Conservation (phyloP, 2,888 invertebrate genomes). For the Hetaerina titia region DNA sequence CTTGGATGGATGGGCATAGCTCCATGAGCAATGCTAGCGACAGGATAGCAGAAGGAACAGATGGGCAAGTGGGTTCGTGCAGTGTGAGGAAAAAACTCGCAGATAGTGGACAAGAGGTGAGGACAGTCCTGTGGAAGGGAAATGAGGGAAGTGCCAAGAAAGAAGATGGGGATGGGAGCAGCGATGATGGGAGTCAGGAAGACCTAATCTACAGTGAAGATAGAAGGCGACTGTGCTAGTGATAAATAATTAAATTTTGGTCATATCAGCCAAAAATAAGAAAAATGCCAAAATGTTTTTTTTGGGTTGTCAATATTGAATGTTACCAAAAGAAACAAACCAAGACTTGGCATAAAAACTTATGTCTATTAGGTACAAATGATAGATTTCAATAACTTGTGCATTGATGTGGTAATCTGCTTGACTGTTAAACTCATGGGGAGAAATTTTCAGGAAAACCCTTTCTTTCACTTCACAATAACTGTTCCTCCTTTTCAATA, state of each 20-base stretch:
- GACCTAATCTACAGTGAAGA: conserved; percentile 61
- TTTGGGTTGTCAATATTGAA: conserved; percentile 33
- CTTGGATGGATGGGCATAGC: conserved; percentile 45
- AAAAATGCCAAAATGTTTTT: conserved; percentile 61
- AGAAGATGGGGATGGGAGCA: conserved; percentile 47
- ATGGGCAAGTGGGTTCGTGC: background rate
- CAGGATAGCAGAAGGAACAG: conserved; percentile 6
- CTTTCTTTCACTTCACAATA: conserved; percentile 33
- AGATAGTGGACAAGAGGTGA: conserved; percentile 44
- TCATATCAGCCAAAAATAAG: conserved; percentile 64
- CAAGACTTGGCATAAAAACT: conserved; percentile 37
- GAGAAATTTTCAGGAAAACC: conserved; percentile 55
- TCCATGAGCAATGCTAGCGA: conserved; percentile 11
- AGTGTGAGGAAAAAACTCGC: conserved; percentile 32
- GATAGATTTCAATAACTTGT: conserved; percentile 55
- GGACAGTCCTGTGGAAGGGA: conserved; percentile 32
- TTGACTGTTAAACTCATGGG: conserved; percentile 58
- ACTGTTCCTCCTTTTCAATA: conserved; percentile 40
- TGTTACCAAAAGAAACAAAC: background rate
- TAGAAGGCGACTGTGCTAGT: conserved; percentile 67
- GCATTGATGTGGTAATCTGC: conserved; percentile 64
- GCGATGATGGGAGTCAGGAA: conserved; percentile 65
- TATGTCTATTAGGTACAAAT: conserved; percentile 59
- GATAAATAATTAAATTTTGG: conserved; percentile 44
- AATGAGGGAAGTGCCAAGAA: conserved; percentile 43